Base-by-base conservation (phyloP, 2,888 invertebrate species). In the Ferrisia virgata region DNA sequence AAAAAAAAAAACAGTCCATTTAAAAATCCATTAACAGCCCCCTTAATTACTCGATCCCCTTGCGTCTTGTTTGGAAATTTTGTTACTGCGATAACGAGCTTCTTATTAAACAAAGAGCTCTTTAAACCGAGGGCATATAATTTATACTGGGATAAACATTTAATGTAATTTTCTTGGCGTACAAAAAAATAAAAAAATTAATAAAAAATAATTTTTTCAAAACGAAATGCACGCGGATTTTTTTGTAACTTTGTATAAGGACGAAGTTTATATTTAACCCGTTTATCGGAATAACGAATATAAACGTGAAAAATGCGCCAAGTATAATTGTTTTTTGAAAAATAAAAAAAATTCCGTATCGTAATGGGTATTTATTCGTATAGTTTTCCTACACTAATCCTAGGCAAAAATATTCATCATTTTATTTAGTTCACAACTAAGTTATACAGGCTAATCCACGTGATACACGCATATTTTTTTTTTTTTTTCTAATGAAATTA, bases 21-120 rank as follows among this genome's bases (percentile, higher is more conserved):
- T 78, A 79, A 79, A 78, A 84, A 84, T 84, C 78, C 85, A 85
- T 85, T 58, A 86, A 85, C 85, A 40, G 72, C 72, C 81, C 47
- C 53, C 72, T 85, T 80, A 53, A 81, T 81, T 81, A 81, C 81
- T 81, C 47, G n/a, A 58, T 33, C 81, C 81, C 81, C 53, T 53
- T 58, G 81, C 58, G 25, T 64, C 58, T 81, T 58, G 53, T 81
- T 31, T 36, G 28, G 18, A 53, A 81, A 81, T 81, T 81, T 81
- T 64, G 81, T 81, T 47, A 81, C 64, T 53, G 81, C 81, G 81
- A 81, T 81, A 81, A 81, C 81, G 81, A 81, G 81, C 81, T 53
- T 81, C 81, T 81, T 81, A 81, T 81, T 81, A 81, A 81, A 81
- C 81, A 81, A 81, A 81, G 53, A 81, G 81, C 81, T 81, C 36